These are phyloP conservation scores for Dione juno DNA, from an alignment of 2,888 invertebrate genomes.

Conservation along the genomic window DNA sequence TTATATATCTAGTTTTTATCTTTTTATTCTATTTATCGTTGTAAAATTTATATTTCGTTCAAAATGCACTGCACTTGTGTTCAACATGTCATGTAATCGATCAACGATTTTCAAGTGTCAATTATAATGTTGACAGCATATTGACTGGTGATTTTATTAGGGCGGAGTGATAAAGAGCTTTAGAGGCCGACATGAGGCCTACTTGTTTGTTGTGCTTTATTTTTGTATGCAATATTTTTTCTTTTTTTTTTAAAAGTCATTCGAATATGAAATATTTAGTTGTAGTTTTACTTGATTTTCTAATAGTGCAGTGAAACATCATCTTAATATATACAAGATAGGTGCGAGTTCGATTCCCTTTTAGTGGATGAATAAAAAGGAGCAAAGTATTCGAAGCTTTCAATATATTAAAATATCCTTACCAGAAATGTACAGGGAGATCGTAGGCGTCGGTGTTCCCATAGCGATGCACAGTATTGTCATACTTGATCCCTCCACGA, in stretches of 20 bases:
- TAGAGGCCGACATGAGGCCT: not conserved
- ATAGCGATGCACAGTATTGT: slow-evolving; percentile 93
- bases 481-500: slow-evolving; percentile 93
- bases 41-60: not conserved
- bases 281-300: no score
- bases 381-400: not conserved
- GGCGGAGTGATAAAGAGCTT: slow-evolving; percentile 18
- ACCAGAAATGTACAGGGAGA: slow-evolving; percentile 91
- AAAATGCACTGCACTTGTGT: not conserved
- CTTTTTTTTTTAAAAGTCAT: no score
- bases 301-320: no score
- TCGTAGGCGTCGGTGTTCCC: slow-evolving; percentile 93
- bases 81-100: slow-evolving; percentile 19
- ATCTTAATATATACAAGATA: not conserved
- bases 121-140: slow-evolving; percentile 22
- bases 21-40: not conserved
- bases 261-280: no score
- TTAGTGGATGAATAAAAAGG: not conserved
- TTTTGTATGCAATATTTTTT: not conserved
- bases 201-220: not conserved
- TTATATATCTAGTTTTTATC: no score
- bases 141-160: slow-evolving; percentile 21
- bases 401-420: slow-evolving; percentile 53
- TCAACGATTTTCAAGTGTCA: slow-evolving; percentile 26
- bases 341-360: not conserved